Evolutionary conservation across 2,113 vertebrate species (phyloP), one percentile per base, ranked within the genome.

Genomic region (Cairina moschata): DNA sequence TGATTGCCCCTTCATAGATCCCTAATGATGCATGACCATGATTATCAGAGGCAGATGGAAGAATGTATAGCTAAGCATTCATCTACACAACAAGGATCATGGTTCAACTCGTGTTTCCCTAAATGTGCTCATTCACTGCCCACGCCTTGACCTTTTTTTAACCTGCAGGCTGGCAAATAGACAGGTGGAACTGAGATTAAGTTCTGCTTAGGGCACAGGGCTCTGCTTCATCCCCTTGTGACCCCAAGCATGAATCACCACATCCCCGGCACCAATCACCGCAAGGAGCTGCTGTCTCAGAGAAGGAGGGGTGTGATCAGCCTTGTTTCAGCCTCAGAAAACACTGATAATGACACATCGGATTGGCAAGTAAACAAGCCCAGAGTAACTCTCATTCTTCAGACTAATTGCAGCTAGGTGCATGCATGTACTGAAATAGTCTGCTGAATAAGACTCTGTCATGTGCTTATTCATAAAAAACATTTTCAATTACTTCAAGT

Each of bases 101-200:
- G 23, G 32, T 73, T 89, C 48, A 65, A 3, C 52, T 65, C 55
- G 16, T 48, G 38, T 54, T 56, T 84, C 40, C 56, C 68, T 88
- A 78, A 86, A 81, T 74, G 58, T 65, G 44, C 31, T 88, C 88
- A 68, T 82, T 94, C 73, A 72, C 52, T 90, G 62, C 69, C 88
- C 80, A 72, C 2, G 20, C 8, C 52, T 65, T 90, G 75, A 93
- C 86, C 65, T 93, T 82, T 44, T 88, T 78, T 67, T 90, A 91
- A 77, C 65, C 83, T 77, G 34, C 15, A 17, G 0, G 0, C 67
- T 74, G 77, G 55, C 22, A 71, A 85, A 77, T 8, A n/a, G 55
- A 40, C 0, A 0, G 16, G 10, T 36, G n/a, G 68, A 71, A 56
- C 36, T 25, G 60, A 56, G 59, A 75, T 60, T 18, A 71, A 42